Evolutionary conservation across 1,140 invertebrate genomes (phyloP).

Genomic region (Drosophila sp.): DNA sequence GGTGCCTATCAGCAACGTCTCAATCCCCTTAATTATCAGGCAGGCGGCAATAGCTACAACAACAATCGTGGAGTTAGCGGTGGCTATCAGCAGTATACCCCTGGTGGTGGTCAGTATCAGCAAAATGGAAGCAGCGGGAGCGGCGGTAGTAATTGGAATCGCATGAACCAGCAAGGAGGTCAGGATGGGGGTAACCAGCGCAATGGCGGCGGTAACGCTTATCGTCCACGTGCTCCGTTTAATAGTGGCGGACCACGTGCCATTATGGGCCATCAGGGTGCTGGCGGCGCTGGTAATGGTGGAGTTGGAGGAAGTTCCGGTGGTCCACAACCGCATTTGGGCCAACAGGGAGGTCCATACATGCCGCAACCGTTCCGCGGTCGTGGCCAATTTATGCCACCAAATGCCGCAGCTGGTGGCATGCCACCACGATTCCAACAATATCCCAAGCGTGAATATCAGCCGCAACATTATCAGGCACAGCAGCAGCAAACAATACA

Average conservation of each 20-base stretch:
- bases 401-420: conserved; percentile 64
- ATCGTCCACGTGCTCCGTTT: conserved; percentile 76
- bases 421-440: conserved; percentile 79
- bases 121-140: conserved; percentile 49
- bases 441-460: conserved; percentile 76
- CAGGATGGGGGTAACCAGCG: conserved; percentile 46
- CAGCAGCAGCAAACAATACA: conserved; percentile 40
- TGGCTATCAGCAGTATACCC: conserved; percentile 64
- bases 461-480: conserved; percentile 64
- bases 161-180: conserved; percentile 27
- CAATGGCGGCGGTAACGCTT: conserved; percentile 57
- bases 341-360: conserved; percentile 62
- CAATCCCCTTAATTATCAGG: conserved; percentile 79
- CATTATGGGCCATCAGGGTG: conserved; percentile 69
- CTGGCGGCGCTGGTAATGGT: conserved; percentile 43
- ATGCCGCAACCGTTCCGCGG: conserved; percentile 66
- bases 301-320: conserved; percentile 40
- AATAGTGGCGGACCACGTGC: conserved; percentile 71
- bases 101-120: conserved; percentile 67
- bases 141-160: conserved; percentile 48
- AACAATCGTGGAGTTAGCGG: conserved; percentile 52
- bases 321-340: conserved; percentile 67
- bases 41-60: conserved; percentile 56
- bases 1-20: conserved; percentile 71
- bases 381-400: conserved; percentile 71